Percentiles rank a stretch among this genome's conserved stretches.
Evolutionary conservation across 2,797 vertebrate species (phyloP).

Genomic region (Gadopsis marmoratus): DNA sequence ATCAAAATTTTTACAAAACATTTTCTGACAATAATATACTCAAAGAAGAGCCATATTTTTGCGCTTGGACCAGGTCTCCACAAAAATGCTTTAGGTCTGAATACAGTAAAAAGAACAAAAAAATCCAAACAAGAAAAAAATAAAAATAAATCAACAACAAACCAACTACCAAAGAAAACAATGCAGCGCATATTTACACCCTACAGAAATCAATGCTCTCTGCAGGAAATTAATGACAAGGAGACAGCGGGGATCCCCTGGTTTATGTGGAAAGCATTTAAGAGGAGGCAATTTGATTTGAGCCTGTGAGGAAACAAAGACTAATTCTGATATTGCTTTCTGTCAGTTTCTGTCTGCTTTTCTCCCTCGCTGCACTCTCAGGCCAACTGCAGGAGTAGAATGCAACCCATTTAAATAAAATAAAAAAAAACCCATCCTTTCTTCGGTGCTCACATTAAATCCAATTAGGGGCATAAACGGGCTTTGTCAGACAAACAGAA

Average conservation of each 20-base stretch:
- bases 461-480: slow-evolving; percentile 71
- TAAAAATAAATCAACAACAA: slow-evolving; percentile 70
- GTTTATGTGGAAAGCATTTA: slow-evolving; percentile 55
- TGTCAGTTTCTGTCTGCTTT: slow-evolving; percentile 47
- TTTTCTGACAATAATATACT: slow-evolving; percentile 91
- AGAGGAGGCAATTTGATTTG: slow-evolving; percentile 51
- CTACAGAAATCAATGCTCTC: slow-evolving; percentile 75
- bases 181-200: slow-evolving; percentile 88
- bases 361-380: slow-evolving; percentile 29
- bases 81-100: slow-evolving; percentile 84
- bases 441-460: slow-evolving; percentile 67
- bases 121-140: slow-evolving; percentile 52
- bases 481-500: slow-evolving; percentile 70
- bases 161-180: slow-evolving; percentile 81
- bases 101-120: slow-evolving; percentile 80
- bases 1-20: slow-evolving; percentile 92
- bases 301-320: slow-evolving; percentile 53
- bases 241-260: slow-evolving; percentile 65
- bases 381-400: slow-evolving; percentile 39
- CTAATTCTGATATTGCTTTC: slow-evolving; percentile 71
- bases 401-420: slow-evolving; percentile 61
- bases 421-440: slow-evolving; percentile 54
- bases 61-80: slow-evolving; percentile 86
- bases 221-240: slow-evolving; percentile 71
- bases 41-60: slow-evolving; percentile 89